Percentiles rank a stretch among this genome's conserved stretches.
These are phyloP conservation scores for Pogonomyrmex californicus DNA, from an alignment of 1,140 invertebrate genomes.

Conservation along the genomic window DNA sequence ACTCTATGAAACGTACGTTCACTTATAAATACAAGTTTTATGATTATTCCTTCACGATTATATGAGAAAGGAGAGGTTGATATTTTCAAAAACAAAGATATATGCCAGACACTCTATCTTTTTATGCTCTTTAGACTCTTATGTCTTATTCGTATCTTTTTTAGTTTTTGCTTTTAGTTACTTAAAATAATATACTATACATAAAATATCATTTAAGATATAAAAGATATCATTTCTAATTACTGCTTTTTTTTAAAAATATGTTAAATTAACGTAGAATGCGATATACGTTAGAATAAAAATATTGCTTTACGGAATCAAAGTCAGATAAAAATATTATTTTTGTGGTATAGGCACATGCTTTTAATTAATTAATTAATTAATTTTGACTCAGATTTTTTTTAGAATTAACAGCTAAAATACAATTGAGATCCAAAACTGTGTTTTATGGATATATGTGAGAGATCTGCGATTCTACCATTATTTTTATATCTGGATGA, in stretches of 20 bases:
- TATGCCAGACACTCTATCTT: not conserved
- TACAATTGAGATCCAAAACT: not conserved
- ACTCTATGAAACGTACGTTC: not conserved
- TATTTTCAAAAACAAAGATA: slow-evolving; percentile 16
- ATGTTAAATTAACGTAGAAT: too few species aligned
- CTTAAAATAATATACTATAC: not conserved
- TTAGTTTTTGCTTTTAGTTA: not conserved
- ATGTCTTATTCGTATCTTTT: not conserved
- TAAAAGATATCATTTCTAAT: not conserved
- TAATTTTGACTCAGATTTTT: not conserved
- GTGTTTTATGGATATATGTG: not conserved
- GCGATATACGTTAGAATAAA: too few species aligned
- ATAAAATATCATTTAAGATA: not conserved
- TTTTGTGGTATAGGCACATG: not conserved
- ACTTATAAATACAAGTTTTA: slow-evolving; percentile 5
- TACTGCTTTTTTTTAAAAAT: not conserved
- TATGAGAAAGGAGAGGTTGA: not conserved
- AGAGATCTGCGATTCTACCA: not conserved
- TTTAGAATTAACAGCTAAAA: not conserved
- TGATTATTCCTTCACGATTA: not conserved
- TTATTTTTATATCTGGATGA: not conserved
- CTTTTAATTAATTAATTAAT: not conserved
- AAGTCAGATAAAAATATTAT: not conserved
- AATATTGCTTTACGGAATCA: not conserved
- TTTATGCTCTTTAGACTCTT: not conserved